Evolutionary conservation across 1,140 invertebrate species (phyloP).

Genomic region (Patella vulgata): DNA sequence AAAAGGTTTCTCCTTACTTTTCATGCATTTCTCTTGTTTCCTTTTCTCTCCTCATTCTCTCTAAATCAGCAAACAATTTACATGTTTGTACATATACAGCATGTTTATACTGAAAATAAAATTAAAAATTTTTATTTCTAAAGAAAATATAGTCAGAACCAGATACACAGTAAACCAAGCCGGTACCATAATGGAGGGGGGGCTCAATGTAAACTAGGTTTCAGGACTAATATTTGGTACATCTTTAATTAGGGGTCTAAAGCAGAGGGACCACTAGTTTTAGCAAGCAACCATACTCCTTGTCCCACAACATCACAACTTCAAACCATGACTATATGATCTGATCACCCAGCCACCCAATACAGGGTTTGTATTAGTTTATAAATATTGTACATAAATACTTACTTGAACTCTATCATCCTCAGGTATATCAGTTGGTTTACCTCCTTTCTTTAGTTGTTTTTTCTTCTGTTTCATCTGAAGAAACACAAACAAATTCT

Average conservation of each 20-base stretch:
- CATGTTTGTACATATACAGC: constrained; percentile 97
- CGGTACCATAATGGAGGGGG: constrained; percentile 4
- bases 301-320: too few relatives aligned
- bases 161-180: not conserved
- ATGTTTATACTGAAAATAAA: constrained; percentile 81
- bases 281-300: too few relatives aligned
- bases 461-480: constrained; percentile 95
- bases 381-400: too few relatives aligned
- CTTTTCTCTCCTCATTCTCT: constrained; percentile 74
- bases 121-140: constrained; percentile 1
- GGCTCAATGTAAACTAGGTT: not conserved
- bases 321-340: too few relatives aligned
- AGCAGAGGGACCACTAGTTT: too few relatives aligned
- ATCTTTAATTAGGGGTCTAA: not conserved
- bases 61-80: constrained; percentile 98
- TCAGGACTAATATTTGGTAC: not conserved
- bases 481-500: too few relatives aligned
- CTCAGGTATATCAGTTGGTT: constrained; percentile 84
- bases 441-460: constrained; percentile 93
- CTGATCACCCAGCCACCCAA: too few relatives aligned
- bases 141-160: not conserved
- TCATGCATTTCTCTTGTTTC: constrained; percentile 93
- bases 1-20: constrained; percentile 70
- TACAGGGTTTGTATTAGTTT: too few relatives aligned
- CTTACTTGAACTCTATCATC: constrained; percentile 83